Evolutionary conservation across 2,797 vertebrate species (phyloP), one percentile per base, ranked within the genome.

Genomic region (Mareca strepera): DNA sequence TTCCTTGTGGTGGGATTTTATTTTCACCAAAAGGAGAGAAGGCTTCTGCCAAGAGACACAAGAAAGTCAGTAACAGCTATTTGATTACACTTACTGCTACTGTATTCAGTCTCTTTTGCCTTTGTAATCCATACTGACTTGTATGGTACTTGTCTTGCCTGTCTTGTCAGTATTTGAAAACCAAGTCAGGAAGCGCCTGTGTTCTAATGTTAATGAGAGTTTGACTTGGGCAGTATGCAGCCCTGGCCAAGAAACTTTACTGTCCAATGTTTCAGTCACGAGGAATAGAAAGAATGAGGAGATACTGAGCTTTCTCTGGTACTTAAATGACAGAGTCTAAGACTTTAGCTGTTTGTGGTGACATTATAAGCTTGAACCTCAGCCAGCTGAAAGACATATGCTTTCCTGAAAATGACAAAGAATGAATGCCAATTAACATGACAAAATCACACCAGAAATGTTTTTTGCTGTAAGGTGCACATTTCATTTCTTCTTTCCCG

Each of bases 331-430:
- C 22, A 70, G 18, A 2, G 4, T 39, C n/a, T 50, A 64, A 75
- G 17, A 2, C 31, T 87, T 74, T 89, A 23, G 12, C 28, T 52
- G 7, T 68, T 31, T 9, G 1, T 18, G 10, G 25, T 62, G 58
- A 66, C 25, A 37, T 3, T 50, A 31, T 25, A 59, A 90, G 4
- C 35, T 60, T 87, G 52, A 93, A 90, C 28, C 9, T 74, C 39
- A 48, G 76, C 18, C 48, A 77, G 29, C 5, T 8, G 39, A 50
- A 73, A 70, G 12, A 37, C 0, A 0, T 12, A 82, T 16, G 17
- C 37, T 88, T 77, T 83, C 62, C 44, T 35, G 14, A 43, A 90
- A 88, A 86, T 35, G 23, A 37, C 31, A 76, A 56, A 20, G 23
- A 53, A 50, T 56, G 9, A 87, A 73, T 5, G 5, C 31, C 55